Base-by-base conservation (phyloP, 2,113 vertebrate species). In the Indicator indicator region DNA sequence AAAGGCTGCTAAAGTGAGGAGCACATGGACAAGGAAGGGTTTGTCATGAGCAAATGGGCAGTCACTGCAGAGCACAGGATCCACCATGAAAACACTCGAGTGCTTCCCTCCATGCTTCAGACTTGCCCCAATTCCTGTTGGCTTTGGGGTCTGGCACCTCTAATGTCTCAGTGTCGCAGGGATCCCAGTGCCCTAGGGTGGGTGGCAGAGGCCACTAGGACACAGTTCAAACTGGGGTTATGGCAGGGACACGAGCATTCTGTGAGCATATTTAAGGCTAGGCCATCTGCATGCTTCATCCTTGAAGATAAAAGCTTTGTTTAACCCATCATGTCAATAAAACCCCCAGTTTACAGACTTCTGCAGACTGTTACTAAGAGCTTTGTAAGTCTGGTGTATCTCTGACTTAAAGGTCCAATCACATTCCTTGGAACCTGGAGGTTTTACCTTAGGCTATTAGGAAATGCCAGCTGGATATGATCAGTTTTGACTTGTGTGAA, bases 141-240 rank as follows among this genome's bases (percentile, higher is more conserved):
- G 13, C 6, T 86, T 80, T 59, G 48, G 19, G 9, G 14, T 74
- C 63, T 48, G 63, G 16, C 8, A 17, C 5, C 54, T 50, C 19
- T 12, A 11, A 9, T 3, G 12, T 16, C n/a, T 63, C 75, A 18
- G 14, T 65, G 60, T 18, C 7, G 1, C 24, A n/a, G 65, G 20
- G 13, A 15, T 50, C n/a, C 32, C 73, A 2, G 28, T 26, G 63
- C 48, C 33, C 30, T n/a, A 64, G 64, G 16, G 10, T 65, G 48
- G 13, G 26, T 17, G 60, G 19, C 64, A 55, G 60, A 73, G 59
- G 19, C 42, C 80, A 74, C 62, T 46, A 32, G 24, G 50, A 23
- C 0, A 0, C 23, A 28, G 60, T 28, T 9, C 10, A 58, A 58
- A 9, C 2, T 68, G 38, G 27, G 30, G n/a, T 67, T 0, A 1